Base-by-base conservation (phyloP, 1,140 invertebrate genomes). In the Eueides isabella region DNA sequence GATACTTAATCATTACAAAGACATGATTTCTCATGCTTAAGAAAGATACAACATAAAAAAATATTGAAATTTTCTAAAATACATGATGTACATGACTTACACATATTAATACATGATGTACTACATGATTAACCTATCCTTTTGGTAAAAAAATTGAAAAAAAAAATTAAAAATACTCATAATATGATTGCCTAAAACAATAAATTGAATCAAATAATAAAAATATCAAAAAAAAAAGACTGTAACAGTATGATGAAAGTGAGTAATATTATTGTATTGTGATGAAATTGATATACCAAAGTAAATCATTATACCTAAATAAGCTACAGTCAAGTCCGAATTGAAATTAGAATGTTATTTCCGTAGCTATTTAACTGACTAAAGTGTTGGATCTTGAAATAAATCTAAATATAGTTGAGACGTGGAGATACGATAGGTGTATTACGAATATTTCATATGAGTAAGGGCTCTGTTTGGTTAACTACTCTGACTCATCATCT, bases 381-480 rank as follows among this genome's bases (percentile, higher is more conserved):
- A 55, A 55, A 55, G 48, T 55, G 48, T 31, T n/a, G 61, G 29
- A 62, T 38, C 61, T 64, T 29, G 28, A 67, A 67, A 41, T 67
- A 72, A 16, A 12, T 65, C 63, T 72, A 67, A 30, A 67, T 67
- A 72, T 66, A 72, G 35, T 41, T 61, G 64, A 64, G 71, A 72
- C 30, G 55, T 61, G 62, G 64, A 61, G 64, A 67, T 72, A 61
- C 30, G 61, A 64, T 72, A 67, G 65, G 72, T 74, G 65, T 62
- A 68, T 74, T 74, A 74, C 33, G 67, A 74, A 74, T 74, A 73
- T 73, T 73, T 73, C 65, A 76, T 75, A 77, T 78, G 76, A 79
- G 73, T 82, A 82, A 83, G 81, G 75, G 77, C 80, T 68, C 77
- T 77, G 74, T 74, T 66, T 69, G 71, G 78, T 69, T 70, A 73